These are phyloP conservation scores for Chamaetylas fuelleborni DNA, from an alignment of 2,113 vertebrate genomes.

Conservation along the genomic window DNA sequence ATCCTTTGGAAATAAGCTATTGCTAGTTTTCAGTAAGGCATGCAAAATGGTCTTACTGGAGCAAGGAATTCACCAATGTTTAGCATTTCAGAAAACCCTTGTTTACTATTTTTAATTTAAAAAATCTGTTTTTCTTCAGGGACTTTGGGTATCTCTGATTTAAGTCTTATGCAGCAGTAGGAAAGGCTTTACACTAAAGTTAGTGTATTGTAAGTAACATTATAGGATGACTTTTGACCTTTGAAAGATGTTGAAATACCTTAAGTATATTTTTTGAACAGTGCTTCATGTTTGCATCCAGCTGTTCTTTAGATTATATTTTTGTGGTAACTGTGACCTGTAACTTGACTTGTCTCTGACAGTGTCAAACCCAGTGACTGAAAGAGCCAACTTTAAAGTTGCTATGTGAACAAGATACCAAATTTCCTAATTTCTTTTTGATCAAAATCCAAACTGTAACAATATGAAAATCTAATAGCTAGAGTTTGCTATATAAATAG, in stretches of 20 bases:
- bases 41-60: not conserved
- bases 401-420: not conserved
- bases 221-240: not conserved
- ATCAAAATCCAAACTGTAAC: not conserved
- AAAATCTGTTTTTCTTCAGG: not conserved
- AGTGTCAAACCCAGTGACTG: not conserved
- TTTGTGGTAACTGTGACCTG: not conserved
- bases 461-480: not conserved
- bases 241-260: not conserved
- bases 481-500: not conserved
- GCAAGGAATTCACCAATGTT: not conserved
- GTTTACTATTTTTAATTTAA: not conserved
- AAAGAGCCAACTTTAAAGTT: not conserved
- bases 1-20: not conserved
- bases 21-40: not conserved
- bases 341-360: not conserved
- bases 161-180: not conserved
- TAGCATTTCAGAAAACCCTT: not conserved
- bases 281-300: not conserved
- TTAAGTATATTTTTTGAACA: not conserved
- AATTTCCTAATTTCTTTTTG: not conserved
- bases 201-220: not conserved
- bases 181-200: not conserved
- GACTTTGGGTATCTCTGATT: not conserved
- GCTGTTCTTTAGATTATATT: not conserved